phyloP scores from a whole-genome alignment of 2,797 vertebrate genomes.

The Sarcoramphus papa region DNA sequence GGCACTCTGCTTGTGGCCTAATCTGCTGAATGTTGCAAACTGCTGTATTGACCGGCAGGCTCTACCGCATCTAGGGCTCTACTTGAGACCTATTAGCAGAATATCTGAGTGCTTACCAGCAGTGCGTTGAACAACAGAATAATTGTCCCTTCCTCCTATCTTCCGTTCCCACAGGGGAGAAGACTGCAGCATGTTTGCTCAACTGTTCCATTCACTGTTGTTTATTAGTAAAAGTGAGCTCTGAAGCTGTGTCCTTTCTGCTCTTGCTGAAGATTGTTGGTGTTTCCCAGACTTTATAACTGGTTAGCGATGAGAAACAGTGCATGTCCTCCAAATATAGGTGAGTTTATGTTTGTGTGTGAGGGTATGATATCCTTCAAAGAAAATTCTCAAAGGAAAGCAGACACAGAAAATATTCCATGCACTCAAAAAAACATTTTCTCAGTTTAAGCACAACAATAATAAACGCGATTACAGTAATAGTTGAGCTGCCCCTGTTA shows the following conservation, averaged over 20 bases:
- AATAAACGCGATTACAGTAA: not conserved
- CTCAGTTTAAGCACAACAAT: not conserved
- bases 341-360: fast-evolving
- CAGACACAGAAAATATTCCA: not conserved
- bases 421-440: not conserved
- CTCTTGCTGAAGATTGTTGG: not conserved
- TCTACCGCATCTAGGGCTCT: not conserved
- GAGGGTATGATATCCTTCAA: not conserved
- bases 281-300: too few relatives aligned
- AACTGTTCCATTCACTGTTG: not conserved
- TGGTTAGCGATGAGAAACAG: not conserved
- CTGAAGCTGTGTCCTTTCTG: not conserved
- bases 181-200: not conserved
- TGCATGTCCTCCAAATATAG: not conserved
- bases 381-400: not conserved
- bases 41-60: fast-evolving
- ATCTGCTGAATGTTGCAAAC: not conserved
- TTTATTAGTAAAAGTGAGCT: not conserved
- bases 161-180: not conserved
- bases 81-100: not conserved
- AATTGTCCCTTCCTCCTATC: not conserved
- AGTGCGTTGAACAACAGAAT: not conserved
- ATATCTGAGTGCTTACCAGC: too few relatives aligned
- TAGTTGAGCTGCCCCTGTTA: not conserved
- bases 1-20: not conserved